Percentiles rank a stretch among this genome's conserved stretches.
phyloP scores from a whole-genome alignment of 2,113 vertebrate genomes.

The Shinisaurus crocodilurus region DNA sequence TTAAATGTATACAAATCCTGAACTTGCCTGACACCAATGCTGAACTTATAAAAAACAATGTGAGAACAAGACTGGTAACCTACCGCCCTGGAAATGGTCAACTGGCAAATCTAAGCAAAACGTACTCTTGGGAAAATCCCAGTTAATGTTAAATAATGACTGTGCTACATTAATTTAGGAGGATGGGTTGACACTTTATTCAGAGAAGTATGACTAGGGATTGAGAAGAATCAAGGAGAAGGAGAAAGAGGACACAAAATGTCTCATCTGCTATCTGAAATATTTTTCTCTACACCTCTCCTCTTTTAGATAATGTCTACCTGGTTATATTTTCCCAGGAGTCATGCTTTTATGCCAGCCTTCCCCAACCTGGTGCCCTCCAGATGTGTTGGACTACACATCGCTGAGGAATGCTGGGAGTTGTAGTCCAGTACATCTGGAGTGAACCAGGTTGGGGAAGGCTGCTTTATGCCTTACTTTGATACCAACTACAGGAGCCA shows the following conservation, averaged over 20 bases:
- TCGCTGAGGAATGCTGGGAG: neutral
- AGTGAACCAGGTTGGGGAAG: too few relatives aligned
- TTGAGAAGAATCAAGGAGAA: neutral
- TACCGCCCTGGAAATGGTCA: neutral
- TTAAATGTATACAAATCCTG: neutral
- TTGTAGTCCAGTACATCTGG: neutral
- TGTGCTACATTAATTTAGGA: neutral
- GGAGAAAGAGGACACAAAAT: neutral
- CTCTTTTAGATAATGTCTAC: neutral
- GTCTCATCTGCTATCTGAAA: neutral
- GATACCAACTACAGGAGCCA: neutral
- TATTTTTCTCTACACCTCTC: neutral
- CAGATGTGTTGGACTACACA: too few relatives aligned
- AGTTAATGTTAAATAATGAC: neutral
- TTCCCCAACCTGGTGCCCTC: too few relatives aligned
- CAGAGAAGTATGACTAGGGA: neutral
- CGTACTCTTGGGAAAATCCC: neutral
- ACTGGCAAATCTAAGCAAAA: neutral
- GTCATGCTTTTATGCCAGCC: neutral
- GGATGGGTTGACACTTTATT: neutral
- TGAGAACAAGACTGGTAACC: constrained; percentile 27
- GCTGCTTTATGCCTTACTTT: neutral
- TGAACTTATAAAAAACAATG: neutral
- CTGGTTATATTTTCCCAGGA: neutral
- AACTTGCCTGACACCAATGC: neutral